Base-by-base conservation (phyloP, 2,888 invertebrate species). In the Hofmannophila pseudospretella region DNA sequence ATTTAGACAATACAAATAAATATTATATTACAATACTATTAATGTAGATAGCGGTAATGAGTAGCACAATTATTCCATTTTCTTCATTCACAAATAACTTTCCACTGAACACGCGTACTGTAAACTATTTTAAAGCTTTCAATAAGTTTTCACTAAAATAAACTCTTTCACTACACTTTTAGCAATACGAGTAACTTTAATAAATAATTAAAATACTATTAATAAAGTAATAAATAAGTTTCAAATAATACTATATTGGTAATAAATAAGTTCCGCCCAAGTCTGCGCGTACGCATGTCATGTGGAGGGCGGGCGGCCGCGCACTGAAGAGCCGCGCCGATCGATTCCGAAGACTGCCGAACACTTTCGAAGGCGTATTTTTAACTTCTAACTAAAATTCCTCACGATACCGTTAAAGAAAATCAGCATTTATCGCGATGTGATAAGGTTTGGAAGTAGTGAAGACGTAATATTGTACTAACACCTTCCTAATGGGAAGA, bases 241-340 rank as follows among this genome's bases (percentile, higher is more conserved):
- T n/a, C 19, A 28, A 28, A 28, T 22, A 32, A 13, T 30, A 25
- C 14, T 14, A 33, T 7, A 9, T 29, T 26, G 12, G 26, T 27
- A 27, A 35, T 19, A 9, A 23, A 33, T 19, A 9, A 23, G 33
- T 35, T 44, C 67, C 68, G 68, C 82, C 84, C 77, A 73, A 70
- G 63, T 20, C 20, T 5, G 65, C 77, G 73, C 68, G 55, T 56
- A 61, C 76, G 76, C 73, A 61, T 54, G 59, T 59, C 49, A 46
- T 39, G 41, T 58, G 69, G 67, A 74, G 81, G 85, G 82, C 85
- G 82, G 74, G 67, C 69, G 69, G 70, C 62, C 71, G 70, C 70
- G 55, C 47, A 73, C 79, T 74, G 71, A 50, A 60, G 60, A 32
- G 51, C 38, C 46, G 43, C 48, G 16, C 34, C 38, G 58, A 59